These are phyloP conservation scores for Falco biarmicus DNA, from an alignment of 2,797 vertebrate genomes.

Conservation along the genomic window DNA sequence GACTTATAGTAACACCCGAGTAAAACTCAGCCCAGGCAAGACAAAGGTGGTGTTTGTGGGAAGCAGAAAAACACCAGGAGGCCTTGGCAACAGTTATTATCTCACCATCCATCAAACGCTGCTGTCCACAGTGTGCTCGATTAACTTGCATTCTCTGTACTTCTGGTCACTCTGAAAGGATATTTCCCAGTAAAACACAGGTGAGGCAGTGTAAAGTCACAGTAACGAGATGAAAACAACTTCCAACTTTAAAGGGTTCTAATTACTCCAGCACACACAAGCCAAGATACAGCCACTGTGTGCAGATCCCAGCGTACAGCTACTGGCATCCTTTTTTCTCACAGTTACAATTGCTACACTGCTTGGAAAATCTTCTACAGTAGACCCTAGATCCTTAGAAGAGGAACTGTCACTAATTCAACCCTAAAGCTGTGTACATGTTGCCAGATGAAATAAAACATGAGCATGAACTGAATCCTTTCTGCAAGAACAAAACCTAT, in stretches of 20 bases:
- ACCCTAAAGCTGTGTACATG: neutral
- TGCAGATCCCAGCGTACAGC: neutral
- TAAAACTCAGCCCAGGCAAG: neutral
- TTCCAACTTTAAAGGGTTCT: neutral
- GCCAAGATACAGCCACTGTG: neutral
- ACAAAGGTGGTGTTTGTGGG: neutral
- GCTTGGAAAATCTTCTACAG: neutral
- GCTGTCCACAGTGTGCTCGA: neutral
- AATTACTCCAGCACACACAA: neutral
- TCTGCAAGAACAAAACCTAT: neutral
- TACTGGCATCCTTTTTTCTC: neutral
- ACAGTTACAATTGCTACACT: neutral
- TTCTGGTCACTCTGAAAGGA: neutral
- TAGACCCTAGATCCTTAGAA: neutral
- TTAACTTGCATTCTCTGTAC: neutral
- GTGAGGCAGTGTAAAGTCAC: neutral
- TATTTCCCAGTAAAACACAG: neutral
- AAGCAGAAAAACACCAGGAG: neutral
- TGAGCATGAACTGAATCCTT: neutral
- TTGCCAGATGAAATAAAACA: constrained; percentile 24
- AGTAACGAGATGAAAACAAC: neutral
- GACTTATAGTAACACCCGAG: neutral
- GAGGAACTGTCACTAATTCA: neutral
- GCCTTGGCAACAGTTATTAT: neutral
- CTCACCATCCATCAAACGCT: neutral